phyloP scores from a whole-genome alignment of 2,797 vertebrate genomes.

The Streptopelia turtur region DNA sequence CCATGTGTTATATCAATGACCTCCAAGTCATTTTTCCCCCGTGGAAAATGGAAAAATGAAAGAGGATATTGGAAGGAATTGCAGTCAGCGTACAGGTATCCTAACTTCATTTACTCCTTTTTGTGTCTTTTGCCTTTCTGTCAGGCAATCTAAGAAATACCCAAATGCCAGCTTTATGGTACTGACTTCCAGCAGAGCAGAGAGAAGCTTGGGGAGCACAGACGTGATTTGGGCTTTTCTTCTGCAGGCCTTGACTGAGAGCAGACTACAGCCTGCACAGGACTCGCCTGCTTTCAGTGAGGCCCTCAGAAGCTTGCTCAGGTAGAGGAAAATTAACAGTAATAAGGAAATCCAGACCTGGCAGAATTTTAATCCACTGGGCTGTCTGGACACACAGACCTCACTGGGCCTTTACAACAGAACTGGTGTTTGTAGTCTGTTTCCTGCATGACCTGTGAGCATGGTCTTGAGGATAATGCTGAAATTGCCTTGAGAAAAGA shows the following conservation, averaged over 20 bases:
- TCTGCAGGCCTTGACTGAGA: background rate
- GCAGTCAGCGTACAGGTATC: background rate
- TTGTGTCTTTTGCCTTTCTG: background rate
- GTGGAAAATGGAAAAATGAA: background rate
- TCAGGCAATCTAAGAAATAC: background rate
- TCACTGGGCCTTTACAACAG: background rate
- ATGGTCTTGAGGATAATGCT: background rate
- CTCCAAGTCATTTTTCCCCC: background rate
- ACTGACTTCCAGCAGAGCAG: background rate
- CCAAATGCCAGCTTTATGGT: background rate
- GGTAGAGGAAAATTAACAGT: background rate
- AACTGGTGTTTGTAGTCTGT: background rate
- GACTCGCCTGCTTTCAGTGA: background rate
- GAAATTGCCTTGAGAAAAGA: background rate
- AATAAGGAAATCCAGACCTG: background rate
- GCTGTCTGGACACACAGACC: background rate
- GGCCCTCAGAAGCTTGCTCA: background rate
- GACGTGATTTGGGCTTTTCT: background rate
- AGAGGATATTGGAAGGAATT: background rate
- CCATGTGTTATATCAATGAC: background rate
- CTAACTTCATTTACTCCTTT: background rate
- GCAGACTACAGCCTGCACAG: accelerated
- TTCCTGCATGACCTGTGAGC: background rate
- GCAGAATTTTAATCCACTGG: background rate
- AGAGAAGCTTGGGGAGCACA: background rate